These are phyloP conservation scores for Philopotamus ludificatus DNA, from an alignment of 1,140 invertebrate genomes.

Conservation along the genomic window DNA sequence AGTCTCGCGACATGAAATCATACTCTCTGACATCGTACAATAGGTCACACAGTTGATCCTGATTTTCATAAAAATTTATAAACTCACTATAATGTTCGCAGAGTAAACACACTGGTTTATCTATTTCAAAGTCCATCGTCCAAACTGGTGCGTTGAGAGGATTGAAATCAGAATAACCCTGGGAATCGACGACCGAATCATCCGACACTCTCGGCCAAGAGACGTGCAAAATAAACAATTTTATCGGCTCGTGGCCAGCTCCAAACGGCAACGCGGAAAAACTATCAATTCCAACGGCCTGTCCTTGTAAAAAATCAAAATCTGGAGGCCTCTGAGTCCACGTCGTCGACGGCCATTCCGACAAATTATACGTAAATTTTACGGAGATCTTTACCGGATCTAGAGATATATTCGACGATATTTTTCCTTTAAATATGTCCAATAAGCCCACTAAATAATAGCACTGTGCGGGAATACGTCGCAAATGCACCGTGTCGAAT, in stretches of 20 bases:
- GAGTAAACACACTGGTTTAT: slow-evolving; percentile 24
- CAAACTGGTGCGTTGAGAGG: slow-evolving; percentile 82
- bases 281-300: slow-evolving; percentile 52
- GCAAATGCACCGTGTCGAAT: slow-evolving; percentile 88
- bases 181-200: slow-evolving; percentile 83
- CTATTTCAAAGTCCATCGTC: slow-evolving; percentile 51
- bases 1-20: slow-evolving; percentile 21
- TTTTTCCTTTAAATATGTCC: slow-evolving; percentile 77
- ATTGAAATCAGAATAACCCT: slow-evolving; percentile 84
- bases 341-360: slow-evolving; percentile 60
- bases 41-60: slow-evolving; percentile 18
- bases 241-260: slow-evolving; percentile 76
- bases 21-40: slow-evolving; percentile 20
- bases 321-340: slow-evolving; percentile 74
- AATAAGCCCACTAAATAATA: slow-evolving; percentile 78
- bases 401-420: slow-evolving; percentile 61
- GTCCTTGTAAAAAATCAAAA: slow-evolving; percentile 66
- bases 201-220: slow-evolving; percentile 86
- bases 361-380: slow-evolving; percentile 79
- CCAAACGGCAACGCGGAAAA: slow-evolving; percentile 76
- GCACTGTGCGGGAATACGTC: slow-evolving; percentile 76
- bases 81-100: slow-evolving; percentile 34
- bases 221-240: slow-evolving; percentile 76
- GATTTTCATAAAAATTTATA: slow-evolving; percentile 22
- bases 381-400: slow-evolving; percentile 74